These are phyloP conservation scores for Pachliopta kotzebuea DNA, from an alignment of 2,888 invertebrate species.

Conservation along the genomic window DNA sequence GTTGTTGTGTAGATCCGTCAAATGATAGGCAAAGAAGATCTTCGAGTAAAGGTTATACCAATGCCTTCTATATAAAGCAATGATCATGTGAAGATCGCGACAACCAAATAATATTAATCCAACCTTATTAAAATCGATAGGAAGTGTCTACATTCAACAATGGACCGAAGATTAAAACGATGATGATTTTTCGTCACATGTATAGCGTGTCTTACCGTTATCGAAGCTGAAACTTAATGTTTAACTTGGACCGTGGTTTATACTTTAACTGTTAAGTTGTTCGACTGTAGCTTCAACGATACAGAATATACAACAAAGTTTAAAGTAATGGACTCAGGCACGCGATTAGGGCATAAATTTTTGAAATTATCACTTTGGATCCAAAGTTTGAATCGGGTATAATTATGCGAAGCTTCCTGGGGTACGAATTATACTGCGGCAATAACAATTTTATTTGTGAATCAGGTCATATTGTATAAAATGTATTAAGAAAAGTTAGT, in stretches of 20 bases:
- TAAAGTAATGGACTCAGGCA: slow-evolving; percentile 13
- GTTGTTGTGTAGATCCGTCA: no score
- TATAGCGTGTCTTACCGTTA: no score
- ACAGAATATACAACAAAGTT: slow-evolving; percentile 8
- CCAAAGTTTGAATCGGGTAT: slow-evolving; percentile 9
- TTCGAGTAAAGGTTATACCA: no score
- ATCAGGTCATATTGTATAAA: not conserved
- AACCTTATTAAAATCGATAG: no score
- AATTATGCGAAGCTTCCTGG: slow-evolving; percentile 13
- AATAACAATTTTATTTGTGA: slow-evolving; percentile 1
- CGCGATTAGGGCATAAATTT: slow-evolving; percentile 19
- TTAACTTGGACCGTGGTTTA: not conserved
- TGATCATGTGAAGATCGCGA: no score
- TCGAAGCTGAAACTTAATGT: not conserved
- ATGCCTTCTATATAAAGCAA: no score
- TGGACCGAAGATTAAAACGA: no score
- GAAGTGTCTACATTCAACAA: no score
- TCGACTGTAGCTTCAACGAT: not conserved
- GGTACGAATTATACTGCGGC: slow-evolving; percentile 9
- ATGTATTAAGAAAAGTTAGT: no score
- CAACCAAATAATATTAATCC: no score
- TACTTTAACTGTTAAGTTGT: not conserved
- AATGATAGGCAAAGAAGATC: no score
- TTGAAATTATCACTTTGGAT: slow-evolving; percentile 12
- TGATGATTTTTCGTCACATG: no score